These are phyloP conservation scores for Meloe dianella DNA, from an alignment of 2,888 invertebrate species.

Conservation along the genomic window DNA sequence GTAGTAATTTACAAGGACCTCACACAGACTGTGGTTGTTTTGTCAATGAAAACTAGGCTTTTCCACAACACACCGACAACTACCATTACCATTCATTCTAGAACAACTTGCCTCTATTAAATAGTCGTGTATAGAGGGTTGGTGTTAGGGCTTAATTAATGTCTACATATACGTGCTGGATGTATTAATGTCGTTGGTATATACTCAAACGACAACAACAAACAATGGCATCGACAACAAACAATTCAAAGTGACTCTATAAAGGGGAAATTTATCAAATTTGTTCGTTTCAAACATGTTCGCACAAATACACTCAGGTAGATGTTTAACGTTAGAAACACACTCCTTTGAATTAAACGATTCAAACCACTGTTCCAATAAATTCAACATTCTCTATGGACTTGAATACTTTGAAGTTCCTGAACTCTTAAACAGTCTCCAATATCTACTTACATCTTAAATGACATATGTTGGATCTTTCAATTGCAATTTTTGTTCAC, in stretches of 20 bases:
- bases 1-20: no score
- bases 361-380: not conserved
- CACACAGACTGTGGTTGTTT: not conserved
- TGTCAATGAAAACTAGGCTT: not conserved
- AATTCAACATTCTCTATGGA: not conserved
- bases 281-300: conserved; percentile 19
- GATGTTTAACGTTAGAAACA: conserved; percentile 26
- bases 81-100: conserved; percentile 7
- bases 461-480: not conserved
- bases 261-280: conserved; percentile 26
- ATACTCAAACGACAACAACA: conserved; percentile 13
- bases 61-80: not conserved
- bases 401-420: not conserved
- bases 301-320: conserved; percentile 33
- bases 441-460: not conserved
- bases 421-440: not conserved
- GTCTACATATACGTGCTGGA: conserved; percentile 33
- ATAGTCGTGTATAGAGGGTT: conserved; percentile 25
- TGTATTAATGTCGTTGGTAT: conserved; percentile 31
- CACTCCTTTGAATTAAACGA: not conserved
- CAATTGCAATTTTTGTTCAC: no score
- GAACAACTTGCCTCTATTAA: conserved; percentile 35
- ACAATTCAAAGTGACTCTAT: conserved; percentile 16
- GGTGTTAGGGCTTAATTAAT: conserved; percentile 36
- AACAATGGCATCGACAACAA: not conserved